Evolutionary conservation across 2,888 invertebrate genomes (phyloP).

Genomic region (Macaria liturata): DNA sequence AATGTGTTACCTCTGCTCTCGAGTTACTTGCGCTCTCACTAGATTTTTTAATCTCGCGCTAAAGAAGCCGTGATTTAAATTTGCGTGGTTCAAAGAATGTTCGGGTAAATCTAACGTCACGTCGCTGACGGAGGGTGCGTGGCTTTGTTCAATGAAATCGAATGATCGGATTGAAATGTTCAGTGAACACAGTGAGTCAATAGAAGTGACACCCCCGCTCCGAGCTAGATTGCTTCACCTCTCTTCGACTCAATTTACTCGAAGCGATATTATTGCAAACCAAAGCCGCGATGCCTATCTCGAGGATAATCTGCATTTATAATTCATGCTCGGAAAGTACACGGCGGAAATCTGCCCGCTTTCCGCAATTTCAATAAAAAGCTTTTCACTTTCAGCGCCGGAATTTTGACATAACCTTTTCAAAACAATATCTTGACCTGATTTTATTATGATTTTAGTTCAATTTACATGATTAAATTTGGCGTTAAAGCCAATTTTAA

Average conservation of each 20-base stretch:
- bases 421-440: no score
- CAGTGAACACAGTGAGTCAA: conserved; percentile 50
- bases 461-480: no score
- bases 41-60: neutral
- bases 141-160: conserved; percentile 52
- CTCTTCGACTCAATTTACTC: conserved; percentile 34
- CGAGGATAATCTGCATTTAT: neutral
- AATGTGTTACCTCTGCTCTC: conserved; percentile 14
- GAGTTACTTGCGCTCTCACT: conserved; percentile 1
- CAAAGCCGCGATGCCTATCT: conserved; percentile 12
- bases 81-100: conserved; percentile 20
- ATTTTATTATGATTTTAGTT: no score
- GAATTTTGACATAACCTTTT: no score
- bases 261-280: conserved; percentile 37
- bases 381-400: no score
- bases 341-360: no score
- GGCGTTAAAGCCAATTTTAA: no score
- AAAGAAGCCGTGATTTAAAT: neutral
- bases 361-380: no score
- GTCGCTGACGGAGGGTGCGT: conserved; percentile 30
- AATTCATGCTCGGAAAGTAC: no score
- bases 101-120: conserved; percentile 24
- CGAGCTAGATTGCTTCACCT: conserved; percentile 39
- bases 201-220: conserved; percentile 43
- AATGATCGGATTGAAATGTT: conserved; percentile 57